Evolutionary conservation across 2,797 vertebrate genomes (phyloP), one percentile per base, ranked within the genome.

Genomic region (Malacoctenus gilli): DNA sequence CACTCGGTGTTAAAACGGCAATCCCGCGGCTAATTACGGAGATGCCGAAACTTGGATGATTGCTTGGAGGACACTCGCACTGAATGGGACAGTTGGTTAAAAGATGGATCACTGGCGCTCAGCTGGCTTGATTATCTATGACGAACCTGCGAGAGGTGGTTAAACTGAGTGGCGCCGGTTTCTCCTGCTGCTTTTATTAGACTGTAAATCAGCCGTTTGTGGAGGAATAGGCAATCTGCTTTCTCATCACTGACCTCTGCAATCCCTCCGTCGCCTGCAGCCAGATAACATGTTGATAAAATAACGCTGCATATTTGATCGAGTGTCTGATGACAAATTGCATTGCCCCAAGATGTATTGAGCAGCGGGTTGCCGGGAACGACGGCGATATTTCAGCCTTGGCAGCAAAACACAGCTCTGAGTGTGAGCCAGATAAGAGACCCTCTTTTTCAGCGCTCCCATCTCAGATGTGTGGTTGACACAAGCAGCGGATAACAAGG

Each of bases 121-220:
- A 18, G 53, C 46, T 23, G 25, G 41, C 21, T 38, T 39, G 20
- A 60, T 67, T 60, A 74, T 72, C 74, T 59, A 72, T 59, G 41
- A 61, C 16, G 23, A 52, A 41, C 1, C 8, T 40, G 56, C 19
- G 60, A 60, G 53, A 59, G 21, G 58, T 42, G 20, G 75, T 80
- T 49, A 58, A 32, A 57, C 3, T 40, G 51, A 60, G 37, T 32
- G 36, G 40, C 43, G 47, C 22, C 36, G 5, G 7, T 63, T 63
- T 48, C 40, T 48, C 25, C 8, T 7, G 7, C 31, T 38, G 18
- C 35, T 4, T 69, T 58, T 39, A 65, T 68, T 59, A 56, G 14
- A 34, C 21, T 7, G 49, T 58, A 63, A 47, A 71, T 82, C 32
- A 62, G 23, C 19, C 35, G 14, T 66, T 55, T 63, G 52, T 55